Evolutionary conservation across 1,140 invertebrate genomes (phyloP).

Genomic region (Orchestia grillus): DNA sequence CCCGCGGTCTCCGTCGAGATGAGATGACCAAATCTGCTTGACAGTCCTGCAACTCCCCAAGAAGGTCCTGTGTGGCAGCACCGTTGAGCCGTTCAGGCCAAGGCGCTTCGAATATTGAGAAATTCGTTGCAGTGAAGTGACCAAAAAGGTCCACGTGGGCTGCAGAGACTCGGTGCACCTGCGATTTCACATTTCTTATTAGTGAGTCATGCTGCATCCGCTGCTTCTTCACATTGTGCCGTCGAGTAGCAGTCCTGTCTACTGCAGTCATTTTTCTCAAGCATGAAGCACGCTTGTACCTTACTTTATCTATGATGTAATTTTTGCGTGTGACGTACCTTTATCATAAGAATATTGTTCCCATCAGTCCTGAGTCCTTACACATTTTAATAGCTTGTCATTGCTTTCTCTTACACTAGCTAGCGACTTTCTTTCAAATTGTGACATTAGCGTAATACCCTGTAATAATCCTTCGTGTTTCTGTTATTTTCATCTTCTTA

Average conservation of each 20-base stretch:
- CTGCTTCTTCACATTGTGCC: neutral
- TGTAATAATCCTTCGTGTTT: too few relatives aligned
- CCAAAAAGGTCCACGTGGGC: neutral
- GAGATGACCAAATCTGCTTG: neutral
- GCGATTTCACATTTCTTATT: neutral
- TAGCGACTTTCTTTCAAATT: too few relatives aligned
- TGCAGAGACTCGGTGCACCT: neutral
- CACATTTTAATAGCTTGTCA: neutral
- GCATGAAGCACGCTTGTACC: neutral
- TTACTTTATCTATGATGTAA: neutral
- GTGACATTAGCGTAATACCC: too few relatives aligned
- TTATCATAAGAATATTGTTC: neutral
- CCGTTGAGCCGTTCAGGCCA: neutral
- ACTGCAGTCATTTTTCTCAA: neutral
- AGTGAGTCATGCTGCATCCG: neutral
- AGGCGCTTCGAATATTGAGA: neutral
- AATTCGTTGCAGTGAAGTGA: neutral
- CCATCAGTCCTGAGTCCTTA: neutral
- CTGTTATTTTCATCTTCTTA: too few relatives aligned
- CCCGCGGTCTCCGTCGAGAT: neutral
- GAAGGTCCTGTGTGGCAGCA: neutral
- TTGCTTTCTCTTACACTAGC: too few relatives aligned
- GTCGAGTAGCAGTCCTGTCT: neutral
- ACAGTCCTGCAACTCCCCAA: neutral
- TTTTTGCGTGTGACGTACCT: neutral